These are phyloP conservation scores for Uloborus diversus DNA, from an alignment of 1,140 invertebrate species.

Conservation along the genomic window DNA sequence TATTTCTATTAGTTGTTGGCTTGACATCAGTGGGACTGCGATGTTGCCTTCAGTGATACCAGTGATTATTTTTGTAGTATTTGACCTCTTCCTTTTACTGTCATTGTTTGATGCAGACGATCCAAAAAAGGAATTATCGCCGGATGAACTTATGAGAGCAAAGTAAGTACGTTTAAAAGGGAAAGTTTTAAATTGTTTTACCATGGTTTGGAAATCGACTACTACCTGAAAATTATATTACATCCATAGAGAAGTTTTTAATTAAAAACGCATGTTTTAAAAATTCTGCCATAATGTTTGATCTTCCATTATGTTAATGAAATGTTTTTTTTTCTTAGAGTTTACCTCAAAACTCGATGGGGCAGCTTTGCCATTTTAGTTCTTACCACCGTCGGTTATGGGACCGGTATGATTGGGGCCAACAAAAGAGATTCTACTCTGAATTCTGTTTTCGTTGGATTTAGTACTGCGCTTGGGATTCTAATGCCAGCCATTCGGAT, in stretches of 20 bases:
- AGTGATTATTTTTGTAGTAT: background rate
- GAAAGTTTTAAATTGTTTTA: too few relatives aligned
- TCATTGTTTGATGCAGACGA: conserved; percentile 29
- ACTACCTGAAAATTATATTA: too few relatives aligned
- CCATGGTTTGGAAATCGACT: too few relatives aligned
- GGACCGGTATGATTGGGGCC: conserved; percentile 15
- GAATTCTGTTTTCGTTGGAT: conserved; percentile 25
- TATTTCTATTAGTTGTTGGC: conserved; percentile 7
- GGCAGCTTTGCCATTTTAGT: background rate
- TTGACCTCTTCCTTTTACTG: background rate
- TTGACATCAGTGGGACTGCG: conserved; percentile 2
- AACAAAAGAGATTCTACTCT: conserved; percentile 7
- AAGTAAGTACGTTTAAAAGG: background rate
- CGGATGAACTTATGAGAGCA: background rate
- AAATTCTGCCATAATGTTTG: background rate
- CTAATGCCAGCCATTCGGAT: conserved; percentile 14
- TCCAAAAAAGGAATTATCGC: background rate
- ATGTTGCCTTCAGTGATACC: conserved; percentile 27
- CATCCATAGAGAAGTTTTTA: too few relatives aligned
- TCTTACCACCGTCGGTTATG: background rate
- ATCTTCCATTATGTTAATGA: background rate
- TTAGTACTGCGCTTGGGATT: conserved; percentile 2
- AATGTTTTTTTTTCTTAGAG: background rate
- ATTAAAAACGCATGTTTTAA: too few relatives aligned
- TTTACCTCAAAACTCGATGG: conserved; percentile 18